phyloP scores from a whole-genome alignment of 2,888 invertebrate species.

The Hecatera dysodea region DNA sequence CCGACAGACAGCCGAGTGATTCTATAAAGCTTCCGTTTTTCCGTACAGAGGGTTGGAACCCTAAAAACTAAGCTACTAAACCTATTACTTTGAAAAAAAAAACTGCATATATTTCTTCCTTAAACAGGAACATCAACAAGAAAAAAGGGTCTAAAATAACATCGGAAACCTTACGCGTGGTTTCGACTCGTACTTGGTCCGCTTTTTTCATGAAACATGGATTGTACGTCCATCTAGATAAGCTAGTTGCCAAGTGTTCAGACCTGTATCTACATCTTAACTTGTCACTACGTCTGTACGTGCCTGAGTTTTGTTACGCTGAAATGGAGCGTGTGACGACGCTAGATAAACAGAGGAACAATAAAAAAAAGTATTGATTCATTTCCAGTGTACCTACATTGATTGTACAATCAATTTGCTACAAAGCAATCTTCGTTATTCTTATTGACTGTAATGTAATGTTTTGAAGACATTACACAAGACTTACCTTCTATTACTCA shows the following conservation, averaged over 20 bases:
- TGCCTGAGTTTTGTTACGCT: slow-evolving; percentile 36
- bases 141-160: too few species aligned
- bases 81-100: too few species aligned
- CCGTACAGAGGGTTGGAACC: too few species aligned
- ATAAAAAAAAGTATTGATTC: slow-evolving; percentile 42
- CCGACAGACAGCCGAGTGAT: too few species aligned
- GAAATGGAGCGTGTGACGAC: slow-evolving; percentile 43
- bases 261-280: slow-evolving; percentile 24
- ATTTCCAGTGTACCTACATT: slow-evolving; percentile 17
- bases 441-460: slow-evolving; percentile 8
- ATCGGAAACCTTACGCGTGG: not conserved
- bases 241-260: slow-evolving; percentile 31
- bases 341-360: slow-evolving; percentile 29
- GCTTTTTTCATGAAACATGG: slow-evolving; percentile 29
- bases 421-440: slow-evolving; percentile 21
- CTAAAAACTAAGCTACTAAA: too few species aligned
- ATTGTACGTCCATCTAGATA: slow-evolving; percentile 27
- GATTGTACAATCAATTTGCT: slow-evolving; percentile 21
- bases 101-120: too few species aligned
- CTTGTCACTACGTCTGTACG: slow-evolving; percentile 25
- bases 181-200: not conserved
- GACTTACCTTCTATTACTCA: too few species aligned
- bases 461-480: not conserved
- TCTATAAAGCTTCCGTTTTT: too few species aligned
- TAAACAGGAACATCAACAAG: not conserved